A percentile compares a stretch with the other conserved stretches of the same genome.
Evolutionary conservation across 2,888 invertebrate species (phyloP).

Genomic region (Nycteola revayana): DNA sequence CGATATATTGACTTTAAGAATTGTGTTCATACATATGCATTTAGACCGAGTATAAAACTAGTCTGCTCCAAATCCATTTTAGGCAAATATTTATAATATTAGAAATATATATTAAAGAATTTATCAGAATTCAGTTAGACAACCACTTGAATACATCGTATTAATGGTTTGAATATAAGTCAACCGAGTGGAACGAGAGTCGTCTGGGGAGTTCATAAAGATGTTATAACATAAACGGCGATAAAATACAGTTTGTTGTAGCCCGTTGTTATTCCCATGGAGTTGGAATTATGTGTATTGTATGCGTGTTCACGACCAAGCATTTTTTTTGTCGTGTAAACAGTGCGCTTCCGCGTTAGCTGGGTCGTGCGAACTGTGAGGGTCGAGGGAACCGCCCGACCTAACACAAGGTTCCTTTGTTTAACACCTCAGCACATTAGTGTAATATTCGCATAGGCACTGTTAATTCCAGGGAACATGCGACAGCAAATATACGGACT

Average conservation of each 20-base stretch:
- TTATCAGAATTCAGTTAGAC: too few relatives aligned
- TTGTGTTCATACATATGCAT: too few relatives aligned
- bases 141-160: too few relatives aligned
- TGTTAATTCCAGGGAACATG: neutral
- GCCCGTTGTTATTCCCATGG: slow-evolving; percentile 44
- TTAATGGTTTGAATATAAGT: slow-evolving; percentile 27
- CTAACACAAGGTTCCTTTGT: slow-evolving; percentile 67
- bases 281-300: slow-evolving; percentile 47
- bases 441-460: slow-evolving; percentile 38
- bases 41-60: too few relatives aligned
- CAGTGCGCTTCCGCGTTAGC: slow-evolving; percentile 62
- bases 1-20: too few relatives aligned
- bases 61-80: too few relatives aligned
- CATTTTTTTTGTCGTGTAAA: slow-evolving; percentile 61
- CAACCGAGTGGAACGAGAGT: slow-evolving; percentile 21
- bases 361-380: slow-evolving; percentile 69
- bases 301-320: slow-evolving; percentile 49
- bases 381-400: slow-evolving; percentile 64
- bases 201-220: slow-evolving; percentile 18
- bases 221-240: slow-evolving; percentile 27
- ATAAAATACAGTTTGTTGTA: slow-evolving; percentile 20
- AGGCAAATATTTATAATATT: too few relatives aligned
- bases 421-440: slow-evolving; percentile 56
- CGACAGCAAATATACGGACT: neutral
- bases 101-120: too few relatives aligned